phyloP scores from a whole-genome alignment of 2,113 vertebrate genomes.

The Pollimyrus isidori region DNA sequence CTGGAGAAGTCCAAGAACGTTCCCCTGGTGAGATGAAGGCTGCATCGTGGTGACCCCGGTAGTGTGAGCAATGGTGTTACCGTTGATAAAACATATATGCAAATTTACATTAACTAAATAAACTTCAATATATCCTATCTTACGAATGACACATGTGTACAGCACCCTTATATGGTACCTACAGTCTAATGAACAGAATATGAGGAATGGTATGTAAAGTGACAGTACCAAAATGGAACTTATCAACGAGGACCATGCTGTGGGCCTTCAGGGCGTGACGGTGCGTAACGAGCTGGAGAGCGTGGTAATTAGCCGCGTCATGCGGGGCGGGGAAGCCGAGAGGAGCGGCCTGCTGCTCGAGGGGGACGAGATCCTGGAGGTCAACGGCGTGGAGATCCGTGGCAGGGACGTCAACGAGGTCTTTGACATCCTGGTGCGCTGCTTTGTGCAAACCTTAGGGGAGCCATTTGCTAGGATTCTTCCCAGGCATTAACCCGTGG shows the following conservation, averaged over 20 bases:
- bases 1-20: constrained; percentile 87
- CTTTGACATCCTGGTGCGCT: constrained; percentile 80
- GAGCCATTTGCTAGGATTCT: neutral
- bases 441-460: neutral
- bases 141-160: neutral
- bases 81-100: neutral
- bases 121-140: neutral
- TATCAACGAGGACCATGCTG: neutral
- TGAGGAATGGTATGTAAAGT: neutral
- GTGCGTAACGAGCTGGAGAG: constrained; percentile 91
- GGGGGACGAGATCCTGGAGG: constrained; percentile 91
- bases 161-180: neutral
- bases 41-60: neutral
- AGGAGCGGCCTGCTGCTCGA: constrained; percentile 85
- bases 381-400: constrained; percentile 83
- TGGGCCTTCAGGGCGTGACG: constrained; percentile 73
- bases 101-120: neutral
- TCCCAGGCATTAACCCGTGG: neutral
- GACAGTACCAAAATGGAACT: neutral
- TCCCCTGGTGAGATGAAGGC: constrained; percentile 74
- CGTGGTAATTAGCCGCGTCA: constrained; percentile 90
- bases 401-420: constrained; percentile 94
- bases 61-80: neutral
- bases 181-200: neutral
- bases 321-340: constrained; percentile 87